Base-by-base conservation (phyloP, 2,888 invertebrate species). In the Lithophane socia region DNA sequence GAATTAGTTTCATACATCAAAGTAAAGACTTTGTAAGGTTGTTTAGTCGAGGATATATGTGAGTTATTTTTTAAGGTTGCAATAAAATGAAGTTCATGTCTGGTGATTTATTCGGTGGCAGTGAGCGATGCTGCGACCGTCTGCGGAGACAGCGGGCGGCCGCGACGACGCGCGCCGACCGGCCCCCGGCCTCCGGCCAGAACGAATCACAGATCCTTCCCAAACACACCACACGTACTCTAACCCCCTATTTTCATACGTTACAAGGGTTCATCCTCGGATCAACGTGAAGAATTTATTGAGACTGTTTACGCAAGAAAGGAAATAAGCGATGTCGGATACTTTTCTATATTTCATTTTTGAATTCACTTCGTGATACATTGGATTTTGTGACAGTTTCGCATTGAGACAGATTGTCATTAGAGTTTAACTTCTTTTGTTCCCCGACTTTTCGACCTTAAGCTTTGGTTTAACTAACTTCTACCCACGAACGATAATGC, bases 271-370 rank as follows among this genome's bases (percentile, higher is more conserved):
- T 94, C 93, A 94, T 93, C 94, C 93, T 83, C 83, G 93, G 94
- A 94, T 95, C 94, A 94, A 90, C 91, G 89, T 93, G 94, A 94
- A 93, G 92, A 93, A 95, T 95, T 94, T 95, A 95, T 94, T 92
- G 93, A 92, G 92, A 92, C 90, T 93, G 93, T 93, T 93, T 94
- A 94, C 91, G 85, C 87, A 90, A 89, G 89, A 90, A 86, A 89
- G 90, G 88, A 89, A 90, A 90, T 89, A 91, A 87, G 85, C 84
- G 83, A 84, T 85, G 88, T 88, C 68, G 80, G 82, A 84, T 87
- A 86, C 82, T 86, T 84, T 82, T 73, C 75, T 78, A 85, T 86
- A 84, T 88, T 84, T 85, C 83, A 86, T 87, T 86, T 83, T 80
- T 70, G 68, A 82, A 84, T 84, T 87, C 77, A 79, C 68, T 86